Conservation (phyloP, 2,797 vertebrate genomes). For the Kryptopterus vitreolus region DNA sequence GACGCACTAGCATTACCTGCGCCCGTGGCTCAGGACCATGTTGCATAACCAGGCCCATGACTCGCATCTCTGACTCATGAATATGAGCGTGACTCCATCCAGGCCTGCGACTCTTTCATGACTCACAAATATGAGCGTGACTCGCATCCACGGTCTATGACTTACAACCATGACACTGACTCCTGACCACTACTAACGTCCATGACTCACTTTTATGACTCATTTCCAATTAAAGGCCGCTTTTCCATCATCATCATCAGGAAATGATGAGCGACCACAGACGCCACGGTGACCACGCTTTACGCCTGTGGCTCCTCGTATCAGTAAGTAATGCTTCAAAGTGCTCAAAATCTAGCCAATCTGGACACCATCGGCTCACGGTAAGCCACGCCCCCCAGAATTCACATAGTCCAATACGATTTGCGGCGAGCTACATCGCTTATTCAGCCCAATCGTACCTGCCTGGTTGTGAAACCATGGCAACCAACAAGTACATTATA, state of each 20-base stretch:
- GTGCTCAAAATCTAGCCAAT: background rate
- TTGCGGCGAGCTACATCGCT: background rate
- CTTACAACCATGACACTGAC: too few species aligned
- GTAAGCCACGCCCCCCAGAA: background rate
- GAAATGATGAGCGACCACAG: background rate
- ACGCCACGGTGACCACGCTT: background rate
- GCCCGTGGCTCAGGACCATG: too few species aligned
- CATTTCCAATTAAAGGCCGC: background rate
- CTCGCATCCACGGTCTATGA: too few species aligned
- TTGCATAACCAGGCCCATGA: too few species aligned
- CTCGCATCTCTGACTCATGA: too few species aligned
- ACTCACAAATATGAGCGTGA: too few species aligned
- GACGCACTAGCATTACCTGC: too few species aligned
- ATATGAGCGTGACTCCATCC: too few species aligned
- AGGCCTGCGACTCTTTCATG: too few species aligned
- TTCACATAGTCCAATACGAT: background rate
- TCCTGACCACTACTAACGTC: too few species aligned
- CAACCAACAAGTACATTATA: background rate
- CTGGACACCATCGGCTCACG: background rate
- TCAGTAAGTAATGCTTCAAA: background rate
- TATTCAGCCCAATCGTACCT: background rate
- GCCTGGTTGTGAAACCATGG: background rate
- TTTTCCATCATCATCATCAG: background rate
- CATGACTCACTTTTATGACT: too few species aligned
- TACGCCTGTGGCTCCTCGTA: background rate